Conservation (phyloP, 2,113 vertebrate species). For the Platycercus adscitus region DNA sequence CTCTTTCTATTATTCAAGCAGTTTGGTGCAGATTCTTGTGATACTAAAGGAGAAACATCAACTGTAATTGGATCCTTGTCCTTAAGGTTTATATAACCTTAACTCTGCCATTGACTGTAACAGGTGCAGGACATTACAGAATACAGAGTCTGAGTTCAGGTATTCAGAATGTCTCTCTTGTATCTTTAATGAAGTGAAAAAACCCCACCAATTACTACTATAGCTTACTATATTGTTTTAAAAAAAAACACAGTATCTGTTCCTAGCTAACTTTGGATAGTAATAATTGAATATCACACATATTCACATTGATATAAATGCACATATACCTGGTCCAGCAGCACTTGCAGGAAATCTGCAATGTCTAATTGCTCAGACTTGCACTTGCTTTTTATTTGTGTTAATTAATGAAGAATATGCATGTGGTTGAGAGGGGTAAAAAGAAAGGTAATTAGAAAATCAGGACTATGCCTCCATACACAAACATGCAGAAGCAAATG, state of each 20-base stretch:
- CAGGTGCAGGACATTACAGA: background rate
- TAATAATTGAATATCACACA: background rate
- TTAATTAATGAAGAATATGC: background rate
- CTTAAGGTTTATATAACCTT: background rate
- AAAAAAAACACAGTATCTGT: background rate
- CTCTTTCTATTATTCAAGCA: background rate
- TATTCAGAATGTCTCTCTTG: background rate
- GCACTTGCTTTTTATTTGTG: background rate
- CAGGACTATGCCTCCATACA: background rate
- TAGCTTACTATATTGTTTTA: background rate
- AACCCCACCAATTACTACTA: background rate
- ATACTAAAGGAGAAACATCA: background rate
- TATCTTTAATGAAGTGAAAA: background rate
- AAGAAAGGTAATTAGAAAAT: background rate
- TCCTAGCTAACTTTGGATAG: background rate
- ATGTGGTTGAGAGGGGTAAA: background rate
- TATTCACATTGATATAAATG: background rate
- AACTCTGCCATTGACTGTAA: background rate
- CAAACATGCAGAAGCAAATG: background rate
- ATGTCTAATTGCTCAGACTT: background rate
- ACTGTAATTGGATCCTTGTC: background rate
- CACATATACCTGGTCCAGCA: background rate
- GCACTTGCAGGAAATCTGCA: background rate
- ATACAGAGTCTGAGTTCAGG: background rate
- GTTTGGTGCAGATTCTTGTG: background rate